Evolutionary conservation across 1,140 invertebrate species (phyloP).

Genomic region (Pseudachorutes palmiensis): DNA sequence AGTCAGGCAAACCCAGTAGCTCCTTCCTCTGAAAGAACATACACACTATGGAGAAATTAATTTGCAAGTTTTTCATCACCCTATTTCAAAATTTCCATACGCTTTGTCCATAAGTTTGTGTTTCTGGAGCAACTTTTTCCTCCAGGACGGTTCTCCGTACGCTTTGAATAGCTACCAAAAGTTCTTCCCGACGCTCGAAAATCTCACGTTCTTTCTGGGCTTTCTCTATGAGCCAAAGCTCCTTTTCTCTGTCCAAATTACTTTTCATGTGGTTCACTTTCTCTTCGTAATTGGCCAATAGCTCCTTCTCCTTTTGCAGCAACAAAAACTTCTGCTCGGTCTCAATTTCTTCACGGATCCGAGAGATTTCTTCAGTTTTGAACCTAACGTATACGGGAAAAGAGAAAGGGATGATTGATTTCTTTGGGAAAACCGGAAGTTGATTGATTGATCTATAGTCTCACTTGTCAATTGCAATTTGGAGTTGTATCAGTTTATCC

Average conservation of each 20-base stretch:
- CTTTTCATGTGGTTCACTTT: conserved; percentile 16
- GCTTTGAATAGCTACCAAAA: conserved; percentile 6
- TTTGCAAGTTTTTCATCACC: background rate
- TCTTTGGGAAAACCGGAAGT: no score
- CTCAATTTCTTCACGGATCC: conserved; percentile 32
- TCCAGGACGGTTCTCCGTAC: background rate
- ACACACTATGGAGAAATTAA: no score
- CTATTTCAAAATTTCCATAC: background rate
- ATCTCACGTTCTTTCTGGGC: conserved; percentile 26
- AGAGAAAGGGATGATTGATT: no score
- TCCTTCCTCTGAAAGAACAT: no score
- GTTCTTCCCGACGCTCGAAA: conserved; percentile 7
- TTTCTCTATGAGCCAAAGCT: conserved; percentile 23
- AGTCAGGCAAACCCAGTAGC: no score
- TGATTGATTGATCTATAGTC: background rate
- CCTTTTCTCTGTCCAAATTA: conserved; percentile 22
- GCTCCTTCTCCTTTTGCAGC: conserved; percentile 31
- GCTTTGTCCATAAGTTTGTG: background rate
- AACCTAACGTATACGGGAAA: no score
- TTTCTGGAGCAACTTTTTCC: background rate
- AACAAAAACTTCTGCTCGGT: conserved; percentile 25
- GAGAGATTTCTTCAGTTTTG: conserved; percentile 24
- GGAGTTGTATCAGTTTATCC: conserved; percentile 23
- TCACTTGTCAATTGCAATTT: conserved; percentile 28
- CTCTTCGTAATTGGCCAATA: conserved; percentile 28